Conservation (phyloP, 2,888 invertebrate genomes). For the Electrophaes corylata region DNA sequence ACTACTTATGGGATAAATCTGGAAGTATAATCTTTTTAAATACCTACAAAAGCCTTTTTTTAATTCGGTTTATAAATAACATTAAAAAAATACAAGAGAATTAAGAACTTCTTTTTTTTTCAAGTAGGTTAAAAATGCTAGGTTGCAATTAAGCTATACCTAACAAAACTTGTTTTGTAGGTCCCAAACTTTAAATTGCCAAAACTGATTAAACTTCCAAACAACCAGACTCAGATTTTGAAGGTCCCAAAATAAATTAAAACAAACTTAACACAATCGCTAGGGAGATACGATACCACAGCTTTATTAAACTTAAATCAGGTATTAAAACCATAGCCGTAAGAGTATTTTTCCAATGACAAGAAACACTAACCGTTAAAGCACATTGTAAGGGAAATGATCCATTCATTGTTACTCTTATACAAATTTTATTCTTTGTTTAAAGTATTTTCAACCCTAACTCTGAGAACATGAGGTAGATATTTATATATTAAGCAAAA, state of each 20-base stretch:
- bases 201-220: conserved; percentile 47
- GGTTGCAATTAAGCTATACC: background rate
- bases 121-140: background rate
- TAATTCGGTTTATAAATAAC: too few relatives aligned
- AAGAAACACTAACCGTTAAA: conserved; percentile 71
- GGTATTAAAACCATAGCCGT: conserved; percentile 41
- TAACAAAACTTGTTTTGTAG: conserved; percentile 29
- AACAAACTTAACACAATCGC: conserved; percentile 63
- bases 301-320: conserved; percentile 31
- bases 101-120: too few relatives aligned
- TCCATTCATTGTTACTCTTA: conserved; percentile 80
- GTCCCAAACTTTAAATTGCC: conserved; percentile 33
- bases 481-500: background rate
- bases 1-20: too few relatives aligned
- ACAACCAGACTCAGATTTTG: conserved; percentile 56
- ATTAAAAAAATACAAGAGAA: too few relatives aligned
- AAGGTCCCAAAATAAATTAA: conserved; percentile 69
- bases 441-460: conserved; percentile 45
- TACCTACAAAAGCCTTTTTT: too few relatives aligned
- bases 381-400: conserved; percentile 79
- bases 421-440: conserved; percentile 50
- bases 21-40: too few relatives aligned
- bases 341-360: conserved; percentile 56
- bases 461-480: conserved; percentile 3
- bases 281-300: conserved; percentile 51